phyloP scores from a whole-genome alignment of 1,140 invertebrate genomes.

The Elymnias hypermnestra region DNA sequence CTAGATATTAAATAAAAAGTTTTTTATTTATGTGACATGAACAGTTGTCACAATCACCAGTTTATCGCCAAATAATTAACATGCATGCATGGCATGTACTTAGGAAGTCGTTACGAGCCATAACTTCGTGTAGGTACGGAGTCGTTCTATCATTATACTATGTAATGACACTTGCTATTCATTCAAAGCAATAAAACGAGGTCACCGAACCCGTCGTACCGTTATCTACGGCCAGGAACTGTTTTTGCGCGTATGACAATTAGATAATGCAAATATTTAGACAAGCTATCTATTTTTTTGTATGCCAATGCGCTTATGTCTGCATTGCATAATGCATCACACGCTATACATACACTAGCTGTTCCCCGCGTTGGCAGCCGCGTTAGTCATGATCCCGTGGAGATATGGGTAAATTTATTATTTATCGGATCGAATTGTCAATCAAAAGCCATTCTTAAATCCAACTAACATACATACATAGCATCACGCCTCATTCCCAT shows the following conservation, averaged over 20 bases:
- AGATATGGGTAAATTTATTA: too few species aligned
- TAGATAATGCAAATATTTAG: slow-evolving; percentile 4
- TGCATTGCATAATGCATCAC: too few species aligned
- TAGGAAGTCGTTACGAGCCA: slow-evolving; percentile 44
- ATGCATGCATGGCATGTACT: slow-evolving; percentile 41
- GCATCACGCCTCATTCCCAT: too few species aligned
- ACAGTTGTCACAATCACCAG: not conserved
- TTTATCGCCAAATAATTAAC: slow-evolving; percentile 38
- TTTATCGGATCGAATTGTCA: too few species aligned
- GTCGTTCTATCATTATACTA: slow-evolving; percentile 34
- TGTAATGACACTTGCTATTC: slow-evolving; percentile 46
- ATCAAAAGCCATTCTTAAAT: too few species aligned
- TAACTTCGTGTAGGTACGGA: slow-evolving; percentile 17
- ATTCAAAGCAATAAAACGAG: slow-evolving; percentile 35
- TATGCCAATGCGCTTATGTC: too few species aligned
- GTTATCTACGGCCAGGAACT: slow-evolving; percentile 36
- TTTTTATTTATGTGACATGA: too few species aligned
- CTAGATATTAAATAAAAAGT: too few species aligned
- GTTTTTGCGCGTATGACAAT: slow-evolving; percentile 15
- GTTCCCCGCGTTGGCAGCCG: too few species aligned
- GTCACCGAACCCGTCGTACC: slow-evolving; percentile 40
- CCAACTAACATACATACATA: too few species aligned
- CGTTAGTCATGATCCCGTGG: too few species aligned
- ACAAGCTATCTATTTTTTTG: not conserved
- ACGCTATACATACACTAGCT: too few species aligned